Conservation (phyloP, 2,888 invertebrate species). For the Xanthia icteritia region DNA sequence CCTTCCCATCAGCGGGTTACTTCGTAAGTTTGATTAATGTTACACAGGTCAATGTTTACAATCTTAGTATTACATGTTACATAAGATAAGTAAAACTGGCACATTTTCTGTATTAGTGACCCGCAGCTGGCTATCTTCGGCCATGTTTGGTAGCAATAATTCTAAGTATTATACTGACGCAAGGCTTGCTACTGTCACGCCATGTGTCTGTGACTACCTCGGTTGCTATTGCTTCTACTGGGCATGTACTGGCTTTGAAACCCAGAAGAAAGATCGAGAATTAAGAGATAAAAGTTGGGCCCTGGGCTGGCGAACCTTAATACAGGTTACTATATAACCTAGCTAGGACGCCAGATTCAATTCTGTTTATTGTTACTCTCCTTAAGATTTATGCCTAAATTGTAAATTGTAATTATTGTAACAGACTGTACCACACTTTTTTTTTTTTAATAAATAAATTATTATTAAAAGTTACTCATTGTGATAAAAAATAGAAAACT, state of each 20-base stretch:
- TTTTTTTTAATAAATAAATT: too few relatives aligned
- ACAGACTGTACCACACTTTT: too few relatives aligned
- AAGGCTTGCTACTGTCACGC: neutral
- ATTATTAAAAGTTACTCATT: too few relatives aligned
- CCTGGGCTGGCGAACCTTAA: too few relatives aligned
- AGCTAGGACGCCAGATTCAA: too few relatives aligned
- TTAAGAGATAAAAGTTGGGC: neutral
- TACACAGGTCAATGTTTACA: conserved; percentile 50
- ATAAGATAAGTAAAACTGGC: conserved; percentile 46
- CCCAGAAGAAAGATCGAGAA: neutral
- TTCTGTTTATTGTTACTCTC: too few relatives aligned
- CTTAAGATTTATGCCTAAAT: too few relatives aligned
- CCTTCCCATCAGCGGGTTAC: conserved; percentile 11
- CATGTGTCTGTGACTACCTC: neutral
- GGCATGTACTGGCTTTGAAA: neutral
- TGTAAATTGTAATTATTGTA: too few relatives aligned
- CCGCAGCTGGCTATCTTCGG: conserved; percentile 37
- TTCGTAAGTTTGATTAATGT: conserved; percentile 35
- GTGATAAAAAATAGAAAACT: neutral
- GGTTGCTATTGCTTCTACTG: neutral
- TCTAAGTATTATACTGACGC: conserved; percentile 38
- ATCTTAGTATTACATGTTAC: conserved; percentile 31
- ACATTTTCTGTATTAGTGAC: conserved; percentile 49
- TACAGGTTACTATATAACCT: too few relatives aligned
- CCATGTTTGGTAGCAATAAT: conserved; percentile 37